These are phyloP conservation scores for Dipodomys merriami DNA, from an alignment of 2,113 vertebrate genomes.

Conservation along the genomic window DNA sequence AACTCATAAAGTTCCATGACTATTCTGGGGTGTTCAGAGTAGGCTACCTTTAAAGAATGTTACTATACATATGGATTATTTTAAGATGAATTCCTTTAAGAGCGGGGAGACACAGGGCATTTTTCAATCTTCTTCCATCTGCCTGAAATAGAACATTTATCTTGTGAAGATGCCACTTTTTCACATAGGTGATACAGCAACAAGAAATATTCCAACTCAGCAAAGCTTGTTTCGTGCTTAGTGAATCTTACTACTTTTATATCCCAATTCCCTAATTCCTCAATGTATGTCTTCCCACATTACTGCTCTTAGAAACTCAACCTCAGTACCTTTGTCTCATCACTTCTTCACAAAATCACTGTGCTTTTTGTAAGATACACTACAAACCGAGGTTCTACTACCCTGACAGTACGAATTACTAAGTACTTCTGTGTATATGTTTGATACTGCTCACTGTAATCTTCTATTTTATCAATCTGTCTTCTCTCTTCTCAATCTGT, in stretches of 20 bases:
- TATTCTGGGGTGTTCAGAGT: not conserved
- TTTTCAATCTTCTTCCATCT: not conserved
- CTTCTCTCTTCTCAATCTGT: not conserved
- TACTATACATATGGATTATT: not conserved
- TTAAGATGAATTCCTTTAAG: not conserved
- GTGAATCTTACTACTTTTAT: not conserved
- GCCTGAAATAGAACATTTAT: not conserved
- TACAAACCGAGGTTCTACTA: not conserved
- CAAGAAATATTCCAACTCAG: too few species aligned
- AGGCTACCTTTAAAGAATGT: accelerated
- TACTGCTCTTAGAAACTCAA: not conserved
- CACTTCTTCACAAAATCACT: not conserved
- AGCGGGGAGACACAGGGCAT: not conserved
- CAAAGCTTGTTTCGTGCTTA: not conserved
- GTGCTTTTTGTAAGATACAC: not conserved
- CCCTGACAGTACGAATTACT: not conserved
- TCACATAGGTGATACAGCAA: too few species aligned
- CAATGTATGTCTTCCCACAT: not conserved
- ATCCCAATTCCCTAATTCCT: not conserved
- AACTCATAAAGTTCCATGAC: not conserved
- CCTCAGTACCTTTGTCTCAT: not conserved
- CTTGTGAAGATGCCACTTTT: not conserved
- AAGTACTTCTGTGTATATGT: not conserved
- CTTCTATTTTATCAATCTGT: not conserved
- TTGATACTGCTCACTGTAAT: not conserved